A percentile compares a stretch with the other conserved stretches of the same genome.
These are phyloP conservation scores for Oreortyx pictus DNA, from an alignment of 2,797 vertebrate genomes.

Conservation along the genomic window DNA sequence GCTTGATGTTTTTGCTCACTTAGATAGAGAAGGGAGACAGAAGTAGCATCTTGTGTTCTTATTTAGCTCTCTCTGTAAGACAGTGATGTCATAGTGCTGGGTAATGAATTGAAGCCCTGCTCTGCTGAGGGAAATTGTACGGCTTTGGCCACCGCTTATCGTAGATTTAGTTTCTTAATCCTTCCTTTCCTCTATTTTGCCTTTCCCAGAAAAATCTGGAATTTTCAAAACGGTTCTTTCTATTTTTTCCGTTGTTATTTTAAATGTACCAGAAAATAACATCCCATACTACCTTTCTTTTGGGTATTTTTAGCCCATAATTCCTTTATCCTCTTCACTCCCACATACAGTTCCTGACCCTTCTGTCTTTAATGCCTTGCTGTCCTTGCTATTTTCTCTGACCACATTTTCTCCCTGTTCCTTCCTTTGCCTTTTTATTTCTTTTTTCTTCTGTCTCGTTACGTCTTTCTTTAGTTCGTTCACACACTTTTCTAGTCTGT, in stretches of 20 bases:
- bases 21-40: rapidly evolving
- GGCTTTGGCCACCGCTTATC: background rate
- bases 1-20: background rate
- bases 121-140: background rate
- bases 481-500: background rate
- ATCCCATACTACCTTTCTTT: constrained; percentile 24
- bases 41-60: background rate
- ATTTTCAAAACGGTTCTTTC: background rate
- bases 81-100: background rate
- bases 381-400: background rate
- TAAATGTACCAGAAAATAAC: background rate
- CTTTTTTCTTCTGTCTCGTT: background rate
- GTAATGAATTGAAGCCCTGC: background rate
- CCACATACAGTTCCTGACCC: background rate
- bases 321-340: constrained; percentile 33
- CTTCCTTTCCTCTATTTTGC: background rate
- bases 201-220: background rate
- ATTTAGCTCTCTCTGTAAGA: background rate
- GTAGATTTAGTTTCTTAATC: background rate
- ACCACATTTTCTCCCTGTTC: background rate
- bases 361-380: background rate
- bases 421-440: background rate
- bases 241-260: background rate
- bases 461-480: background rate
- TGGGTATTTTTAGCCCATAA: constrained; percentile 35